Conservation (phyloP, 2,113 vertebrate genomes). For the Anolis carolinensis region DNA sequence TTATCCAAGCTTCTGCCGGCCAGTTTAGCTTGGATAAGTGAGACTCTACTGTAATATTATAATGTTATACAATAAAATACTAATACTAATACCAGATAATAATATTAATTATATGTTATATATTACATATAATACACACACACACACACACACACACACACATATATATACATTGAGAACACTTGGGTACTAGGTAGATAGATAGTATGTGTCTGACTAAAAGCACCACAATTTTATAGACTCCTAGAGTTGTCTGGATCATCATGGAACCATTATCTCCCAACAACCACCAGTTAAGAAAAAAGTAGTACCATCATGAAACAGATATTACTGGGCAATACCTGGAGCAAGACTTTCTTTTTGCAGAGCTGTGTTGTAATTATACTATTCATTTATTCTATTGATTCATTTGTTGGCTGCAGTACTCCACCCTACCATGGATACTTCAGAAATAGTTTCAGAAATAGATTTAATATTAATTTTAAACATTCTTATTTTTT, state of each 20-base stretch:
- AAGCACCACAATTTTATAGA: not conserved
- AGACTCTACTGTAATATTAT: too few relatives aligned
- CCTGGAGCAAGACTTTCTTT: too few relatives aligned
- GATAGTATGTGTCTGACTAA: not conserved
- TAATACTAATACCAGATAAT: too few relatives aligned
- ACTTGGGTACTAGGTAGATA: not conserved
- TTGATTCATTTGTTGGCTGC: not conserved
- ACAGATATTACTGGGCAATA: not conserved
- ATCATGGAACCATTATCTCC: not conserved
- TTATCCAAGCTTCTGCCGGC: too few relatives aligned
- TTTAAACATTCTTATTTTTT: too few relatives aligned
- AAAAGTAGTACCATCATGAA: not conserved
- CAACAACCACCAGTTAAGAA: not conserved
- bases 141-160: too few relatives aligned
- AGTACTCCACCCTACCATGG: not conserved
- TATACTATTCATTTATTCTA: not conserved
- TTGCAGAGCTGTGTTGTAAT: not conserved
- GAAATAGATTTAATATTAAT: not conserved
- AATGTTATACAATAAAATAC: too few relatives aligned
- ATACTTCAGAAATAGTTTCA: not conserved
- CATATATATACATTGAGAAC: not conserved
- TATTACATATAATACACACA: too few relatives aligned
- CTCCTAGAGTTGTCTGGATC: not conserved
- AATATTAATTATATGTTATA: too few relatives aligned
- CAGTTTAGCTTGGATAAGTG: too few relatives aligned